Percentiles rank a stretch among this genome's conserved stretches.
These are phyloP conservation scores for Felis catus DNA, from an alignment of 2,113 vertebrate genomes.

Conservation along the genomic window F.catus_Fca126_mat1.0 CM031412.1:136264501-136265000, in stretches of 20 bases:
- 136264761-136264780: too few species aligned
- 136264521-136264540: background rate
- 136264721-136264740: background rate
- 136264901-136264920: background rate
- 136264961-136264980: constrained; percentile 40
- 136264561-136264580: background rate
- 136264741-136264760: background rate
- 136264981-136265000: constrained; percentile 20
- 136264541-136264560: background rate
- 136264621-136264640: background rate
- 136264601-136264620: constrained; percentile 2
- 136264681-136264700: background rate
- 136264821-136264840: background rate
- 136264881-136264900: background rate
- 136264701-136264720: background rate
- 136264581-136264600: background rate
- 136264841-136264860: background rate
- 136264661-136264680: background rate
- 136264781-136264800: background rate
- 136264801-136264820: background rate
- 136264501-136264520: background rate
- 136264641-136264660: background rate
- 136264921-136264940: background rate
- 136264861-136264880: background rate
- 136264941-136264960: background rate